Evolutionary conservation across 2,888 invertebrate species (phyloP).

Genomic region (Gisinianus flammeolus): DNA sequence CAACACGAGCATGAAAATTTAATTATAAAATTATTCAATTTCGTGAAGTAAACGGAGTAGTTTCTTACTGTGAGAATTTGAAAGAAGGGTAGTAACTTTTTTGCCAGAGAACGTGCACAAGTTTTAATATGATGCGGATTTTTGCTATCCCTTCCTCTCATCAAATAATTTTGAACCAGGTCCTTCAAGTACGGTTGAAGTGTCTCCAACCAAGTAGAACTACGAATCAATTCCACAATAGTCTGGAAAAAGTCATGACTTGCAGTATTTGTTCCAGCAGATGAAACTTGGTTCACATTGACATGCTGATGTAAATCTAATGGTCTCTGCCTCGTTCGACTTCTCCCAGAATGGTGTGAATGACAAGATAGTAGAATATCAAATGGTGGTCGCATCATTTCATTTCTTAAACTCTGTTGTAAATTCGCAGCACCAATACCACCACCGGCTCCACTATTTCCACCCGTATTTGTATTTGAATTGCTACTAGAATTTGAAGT

Average conservation of each 20-base stretch:
- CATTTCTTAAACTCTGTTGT: conserved; percentile 43
- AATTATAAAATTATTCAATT: background rate
- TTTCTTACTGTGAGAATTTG: conserved; percentile 47
- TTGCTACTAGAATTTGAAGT: background rate
- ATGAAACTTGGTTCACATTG: conserved; percentile 32
- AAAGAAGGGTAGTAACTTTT: conserved; percentile 50
- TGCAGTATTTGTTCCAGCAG: background rate
- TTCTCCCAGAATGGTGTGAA: conserved; percentile 47
- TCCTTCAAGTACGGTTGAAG: conserved; percentile 49
- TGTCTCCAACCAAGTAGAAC: conserved; percentile 45
- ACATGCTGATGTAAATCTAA: conserved; percentile 46
- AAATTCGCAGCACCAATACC: background rate
- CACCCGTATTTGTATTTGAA: background rate
- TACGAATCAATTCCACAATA: conserved; percentile 47
- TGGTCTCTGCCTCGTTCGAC: conserved; percentile 40
- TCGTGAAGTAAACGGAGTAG: background rate
- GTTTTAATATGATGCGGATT: conserved; percentile 52
- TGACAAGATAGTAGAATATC: conserved; percentile 52
- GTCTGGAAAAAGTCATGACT: conserved; percentile 45
- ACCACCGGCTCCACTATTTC: background rate
- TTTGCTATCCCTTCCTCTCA: conserved; percentile 52
- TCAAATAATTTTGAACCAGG: conserved; percentile 52
- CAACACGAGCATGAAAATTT: background rate
- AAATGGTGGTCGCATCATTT: conserved; percentile 48
- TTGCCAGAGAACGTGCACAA: conserved; percentile 48